Evolutionary conservation across 2,113 vertebrate genomes (phyloP).

Genomic region (Candoia aspera): DNA sequence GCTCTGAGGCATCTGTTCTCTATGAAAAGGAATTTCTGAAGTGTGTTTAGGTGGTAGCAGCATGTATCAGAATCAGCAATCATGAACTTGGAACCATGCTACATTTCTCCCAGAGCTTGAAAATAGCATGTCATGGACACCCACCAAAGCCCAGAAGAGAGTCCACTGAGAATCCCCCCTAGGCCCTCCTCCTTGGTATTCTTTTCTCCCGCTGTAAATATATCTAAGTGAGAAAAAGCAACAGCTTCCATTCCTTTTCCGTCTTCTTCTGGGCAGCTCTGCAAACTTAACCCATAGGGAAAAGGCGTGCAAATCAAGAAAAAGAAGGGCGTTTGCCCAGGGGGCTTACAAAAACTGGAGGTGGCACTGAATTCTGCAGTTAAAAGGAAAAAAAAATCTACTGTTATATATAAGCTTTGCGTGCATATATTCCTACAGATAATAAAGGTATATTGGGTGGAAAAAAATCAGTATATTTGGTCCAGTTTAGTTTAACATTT

Average conservation of each 20-base stretch:
- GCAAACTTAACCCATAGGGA: background rate
- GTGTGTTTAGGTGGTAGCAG: background rate
- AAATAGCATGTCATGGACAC: background rate
- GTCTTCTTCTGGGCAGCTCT: background rate
- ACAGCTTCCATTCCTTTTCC: background rate
- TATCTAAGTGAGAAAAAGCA: background rate
- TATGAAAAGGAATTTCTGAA: background rate
- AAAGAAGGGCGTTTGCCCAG: background rate
- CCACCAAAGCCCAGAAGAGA: background rate
- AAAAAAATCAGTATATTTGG: background rate
- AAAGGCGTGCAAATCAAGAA: background rate
- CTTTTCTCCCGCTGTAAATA: background rate
- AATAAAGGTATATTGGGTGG: background rate
- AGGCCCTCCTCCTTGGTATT: background rate
- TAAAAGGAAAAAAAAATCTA: background rate
- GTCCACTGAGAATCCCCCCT: background rate
- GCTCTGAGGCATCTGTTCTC: background rate
- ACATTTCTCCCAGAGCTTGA: background rate
- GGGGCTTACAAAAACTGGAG: too few species aligned
- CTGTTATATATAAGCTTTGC: background rate
- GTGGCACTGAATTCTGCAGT: background rate
- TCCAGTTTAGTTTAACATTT: background rate
- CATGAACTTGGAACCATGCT: background rate
- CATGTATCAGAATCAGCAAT: background rate
- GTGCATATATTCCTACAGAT: background rate